phyloP scores from a whole-genome alignment of 2,888 invertebrate genomes.

The Cylindroiulus punctatus region DNA sequence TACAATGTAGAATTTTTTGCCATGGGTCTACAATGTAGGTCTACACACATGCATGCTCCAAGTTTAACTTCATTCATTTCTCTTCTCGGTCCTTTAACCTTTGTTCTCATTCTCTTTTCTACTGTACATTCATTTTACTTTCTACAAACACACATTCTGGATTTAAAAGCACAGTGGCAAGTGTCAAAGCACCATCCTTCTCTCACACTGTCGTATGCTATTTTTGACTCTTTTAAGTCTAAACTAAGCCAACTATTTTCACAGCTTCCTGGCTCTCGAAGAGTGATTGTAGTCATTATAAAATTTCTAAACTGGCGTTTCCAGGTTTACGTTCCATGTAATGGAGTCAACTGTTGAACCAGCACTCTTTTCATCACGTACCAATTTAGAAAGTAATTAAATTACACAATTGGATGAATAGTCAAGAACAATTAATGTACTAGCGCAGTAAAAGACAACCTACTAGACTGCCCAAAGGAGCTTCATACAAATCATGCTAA shows the following conservation, averaged over 20 bases:
- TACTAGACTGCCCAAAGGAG: too few relatives aligned
- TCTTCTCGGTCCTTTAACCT: background rate
- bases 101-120: slow-evolving; percentile 20
- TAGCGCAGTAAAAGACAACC: too few relatives aligned
- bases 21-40: background rate
- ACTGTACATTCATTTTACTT: background rate
- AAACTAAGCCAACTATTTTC: slow-evolving; percentile 14
- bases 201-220: background rate
- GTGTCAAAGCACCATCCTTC: background rate
- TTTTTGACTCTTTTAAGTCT: background rate
- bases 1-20: background rate
- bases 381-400: background rate
- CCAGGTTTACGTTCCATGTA: background rate
- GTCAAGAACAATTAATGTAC: too few relatives aligned
- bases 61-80: background rate
- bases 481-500: background rate
- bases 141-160: background rate
- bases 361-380: background rate
- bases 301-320: background rate
- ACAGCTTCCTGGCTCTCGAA: background rate
- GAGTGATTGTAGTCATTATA: background rate
- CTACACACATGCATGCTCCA: background rate
- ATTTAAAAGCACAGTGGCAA: background rate
- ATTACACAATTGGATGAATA: background rate
- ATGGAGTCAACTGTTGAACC: background rate